Evolutionary conservation across 2,113 vertebrate genomes (phyloP).

Genomic region (Hypanus sabinus): DNA sequence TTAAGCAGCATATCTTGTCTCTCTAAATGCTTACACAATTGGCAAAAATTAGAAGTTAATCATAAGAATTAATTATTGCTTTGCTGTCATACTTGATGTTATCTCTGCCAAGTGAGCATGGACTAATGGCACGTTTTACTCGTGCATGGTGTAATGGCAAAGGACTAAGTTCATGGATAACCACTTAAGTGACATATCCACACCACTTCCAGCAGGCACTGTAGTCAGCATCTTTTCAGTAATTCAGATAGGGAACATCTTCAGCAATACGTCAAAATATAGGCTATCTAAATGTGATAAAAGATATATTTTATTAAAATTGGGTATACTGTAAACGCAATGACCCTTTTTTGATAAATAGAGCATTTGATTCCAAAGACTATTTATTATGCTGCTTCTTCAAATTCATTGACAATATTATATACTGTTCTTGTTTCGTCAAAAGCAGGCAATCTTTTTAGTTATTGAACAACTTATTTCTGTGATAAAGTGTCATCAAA

Average conservation of each 20-base stretch:
- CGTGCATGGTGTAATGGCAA: background rate
- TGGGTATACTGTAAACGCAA: background rate
- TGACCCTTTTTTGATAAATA: slow-evolving; percentile 8
- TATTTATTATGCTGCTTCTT: background rate
- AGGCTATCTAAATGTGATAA: background rate
- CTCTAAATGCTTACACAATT: background rate
- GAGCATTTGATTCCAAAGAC: background rate
- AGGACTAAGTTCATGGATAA: background rate
- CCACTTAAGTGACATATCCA: background rate
- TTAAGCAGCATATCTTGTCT: background rate
- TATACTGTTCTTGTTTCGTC: background rate
- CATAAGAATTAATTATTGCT: background rate
- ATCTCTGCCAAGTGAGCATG: background rate
- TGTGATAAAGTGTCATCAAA: background rate
- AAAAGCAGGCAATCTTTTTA: background rate
- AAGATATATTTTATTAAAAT: slow-evolving; percentile 1
- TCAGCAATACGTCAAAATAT: background rate
- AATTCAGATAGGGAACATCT: background rate
- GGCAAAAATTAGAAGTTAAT: background rate
- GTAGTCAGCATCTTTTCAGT: background rate
- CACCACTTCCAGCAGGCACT: background rate
- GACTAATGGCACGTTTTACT: background rate
- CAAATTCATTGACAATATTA: background rate
- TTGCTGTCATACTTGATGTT: background rate
- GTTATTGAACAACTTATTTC: slow-evolving; percentile 14